Conservation (phyloP, 2,888 invertebrate genomes). For the Nemotelus nigrinus region DNA sequence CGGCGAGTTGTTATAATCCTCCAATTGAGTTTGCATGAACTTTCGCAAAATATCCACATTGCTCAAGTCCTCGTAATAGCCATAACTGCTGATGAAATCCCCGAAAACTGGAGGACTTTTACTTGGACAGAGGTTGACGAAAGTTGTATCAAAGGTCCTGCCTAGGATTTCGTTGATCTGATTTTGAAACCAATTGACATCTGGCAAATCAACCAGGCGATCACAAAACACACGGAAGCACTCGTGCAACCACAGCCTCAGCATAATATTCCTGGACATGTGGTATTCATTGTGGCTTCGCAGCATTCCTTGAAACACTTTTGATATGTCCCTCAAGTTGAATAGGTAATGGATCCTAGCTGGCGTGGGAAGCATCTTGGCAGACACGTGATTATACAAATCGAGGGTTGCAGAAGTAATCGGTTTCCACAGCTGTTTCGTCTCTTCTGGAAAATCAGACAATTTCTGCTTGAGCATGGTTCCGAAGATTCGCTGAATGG, state of each 20-base stretch:
- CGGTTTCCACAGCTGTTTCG: constrained; percentile 74
- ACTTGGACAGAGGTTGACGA: constrained; percentile 80
- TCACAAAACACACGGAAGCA: constrained; percentile 86
- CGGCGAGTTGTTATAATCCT: constrained; percentile 75
- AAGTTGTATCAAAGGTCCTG: constrained; percentile 81
- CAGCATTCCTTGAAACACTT: constrained; percentile 83
- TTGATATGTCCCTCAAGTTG: constrained; percentile 88
- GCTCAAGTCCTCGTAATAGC: constrained; percentile 82
- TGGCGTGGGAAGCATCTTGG: constrained; percentile 85
- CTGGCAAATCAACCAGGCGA: constrained; percentile 80
- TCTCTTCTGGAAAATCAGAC: constrained; percentile 79
- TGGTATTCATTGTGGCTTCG: constrained; percentile 81
- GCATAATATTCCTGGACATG: constrained; percentile 74
- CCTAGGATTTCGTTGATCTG: constrained; percentile 79
- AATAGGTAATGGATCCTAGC: constrained; percentile 91
- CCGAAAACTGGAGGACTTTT: constrained; percentile 78
- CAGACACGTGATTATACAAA: constrained; percentile 77
- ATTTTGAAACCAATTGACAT: constrained; percentile 79
- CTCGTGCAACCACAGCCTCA: constrained; percentile 88
- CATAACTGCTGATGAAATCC: constrained; percentile 81
- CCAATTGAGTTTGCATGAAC: constrained; percentile 66
- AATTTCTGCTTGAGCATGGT: constrained; percentile 85
- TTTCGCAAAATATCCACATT: constrained; percentile 70
- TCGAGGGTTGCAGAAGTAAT: constrained; percentile 80
- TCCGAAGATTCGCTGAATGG: constrained; percentile 83